Conservation (phyloP, 2,797 vertebrate genomes). For the Sebastes iracundus region DNA sequence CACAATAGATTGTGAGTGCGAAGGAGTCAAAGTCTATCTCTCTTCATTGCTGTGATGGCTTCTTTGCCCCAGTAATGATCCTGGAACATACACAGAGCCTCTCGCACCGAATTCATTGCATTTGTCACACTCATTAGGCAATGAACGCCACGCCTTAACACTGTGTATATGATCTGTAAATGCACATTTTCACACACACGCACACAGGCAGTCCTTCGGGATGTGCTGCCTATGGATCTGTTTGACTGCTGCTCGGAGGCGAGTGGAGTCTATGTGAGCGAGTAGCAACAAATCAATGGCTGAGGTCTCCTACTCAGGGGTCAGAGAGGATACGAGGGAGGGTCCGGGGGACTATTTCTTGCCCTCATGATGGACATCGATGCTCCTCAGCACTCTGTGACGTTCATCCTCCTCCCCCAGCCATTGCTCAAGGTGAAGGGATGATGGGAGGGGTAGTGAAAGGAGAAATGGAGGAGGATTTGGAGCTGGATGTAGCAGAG, state of each 20-base stretch:
- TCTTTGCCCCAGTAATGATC: slow-evolving; percentile 42
- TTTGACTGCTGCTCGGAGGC: slow-evolving; percentile 60
- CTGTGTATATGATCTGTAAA: slow-evolving; percentile 18
- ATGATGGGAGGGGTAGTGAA: slow-evolving; percentile 52
- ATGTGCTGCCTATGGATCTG: slow-evolving; percentile 68
- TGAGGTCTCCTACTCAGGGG: slow-evolving; percentile 68
- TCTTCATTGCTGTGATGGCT: slow-evolving; percentile 37
- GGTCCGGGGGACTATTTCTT: slow-evolving; percentile 62
- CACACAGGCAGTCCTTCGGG: slow-evolving; percentile 41
- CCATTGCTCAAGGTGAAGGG: slow-evolving; percentile 68
- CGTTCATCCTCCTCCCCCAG: slow-evolving; percentile 38
- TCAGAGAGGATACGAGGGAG: slow-evolving; percentile 69
- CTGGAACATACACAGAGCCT: slow-evolving; percentile 14
- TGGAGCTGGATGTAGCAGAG: slow-evolving; percentile 48
- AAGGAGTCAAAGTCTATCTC: slow-evolving; percentile 39
- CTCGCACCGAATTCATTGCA: slow-evolving; percentile 34
- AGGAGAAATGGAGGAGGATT: slow-evolving; percentile 60
- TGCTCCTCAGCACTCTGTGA: slow-evolving; percentile 31
- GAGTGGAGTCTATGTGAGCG: slow-evolving; percentile 61
- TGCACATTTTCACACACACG: slow-evolving; percentile 13
- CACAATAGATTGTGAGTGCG: slow-evolving; percentile 18
- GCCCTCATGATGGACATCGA: slow-evolving; percentile 60
- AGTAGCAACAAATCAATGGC: slow-evolving; percentile 79
- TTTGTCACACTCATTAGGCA: slow-evolving; percentile 53
- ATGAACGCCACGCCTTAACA: neutral